Base-by-base conservation (phyloP, 2,797 vertebrate genomes). In the Crenichthys baileyi region DNA sequence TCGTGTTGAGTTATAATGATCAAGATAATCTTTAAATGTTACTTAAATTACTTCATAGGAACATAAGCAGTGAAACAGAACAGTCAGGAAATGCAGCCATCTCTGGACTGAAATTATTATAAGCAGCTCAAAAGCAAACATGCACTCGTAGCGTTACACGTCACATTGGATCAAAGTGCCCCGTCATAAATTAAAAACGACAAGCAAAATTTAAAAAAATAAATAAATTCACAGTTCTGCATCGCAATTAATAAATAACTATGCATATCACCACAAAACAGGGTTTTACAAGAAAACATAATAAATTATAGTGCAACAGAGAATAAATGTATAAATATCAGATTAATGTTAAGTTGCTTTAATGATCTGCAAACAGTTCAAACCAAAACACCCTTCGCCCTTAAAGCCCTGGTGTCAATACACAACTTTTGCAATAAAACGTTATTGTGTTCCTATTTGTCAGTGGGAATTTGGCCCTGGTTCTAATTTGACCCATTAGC, bases 261-360 rank as follows among this genome's bases (percentile, higher is more conserved):
- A 90, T 80, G 77, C 75, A 83, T 76, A 90, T 97, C 95, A 97
- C 96, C 96, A 98, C 96, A 96, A 96, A 96, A 97, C 95, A 95
- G 90, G 94, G 96, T 95, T 97, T 95, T 95, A 96, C 92, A 96
- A 96, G 95, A 94, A 96, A 97, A 96, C 95, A 94, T 95, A 96
- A 96, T 93, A 97, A 97, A 97, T 97, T 95, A 97, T 97, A 99
- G 97, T 99, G 97, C 97, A 99, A 98, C 96, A 96, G 97, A 96
- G 96, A 95, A 97, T 97, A 96, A 96, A 98, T 98, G 97, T 96
- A 99, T 99, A 98, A 98, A 98, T 96, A 97, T 96, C 95, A 94
- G 95, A 97, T 96, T 95, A 96, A 93, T 94, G 96, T 96, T 95
- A 95, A 95, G 94, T 95, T 89, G 86, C 95, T 96, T 96, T 81